Evolutionary conservation across 2,888 invertebrate species (phyloP), one percentile per base, ranked within the genome.

Genomic region (Heliconius hortense): DNA sequence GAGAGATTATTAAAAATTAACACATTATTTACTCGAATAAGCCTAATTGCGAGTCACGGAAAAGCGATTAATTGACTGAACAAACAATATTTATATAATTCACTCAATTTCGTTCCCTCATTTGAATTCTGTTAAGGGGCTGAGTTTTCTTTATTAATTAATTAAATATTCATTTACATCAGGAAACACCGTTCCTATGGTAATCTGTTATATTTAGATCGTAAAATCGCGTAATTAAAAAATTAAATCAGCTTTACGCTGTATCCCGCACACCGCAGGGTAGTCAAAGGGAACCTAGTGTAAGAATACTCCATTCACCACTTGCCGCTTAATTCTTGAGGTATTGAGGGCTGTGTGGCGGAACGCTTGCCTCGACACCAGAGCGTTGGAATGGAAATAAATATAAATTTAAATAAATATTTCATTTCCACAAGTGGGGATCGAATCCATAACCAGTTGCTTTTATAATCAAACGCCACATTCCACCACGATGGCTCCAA

Each of bases 1-100:
- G 73, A 73, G 13, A 35, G 72, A 74, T 73, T 74, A 78, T 78
- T 78, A 78, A 77, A 76, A 77, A 78, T 78, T 77, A 75, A 78
- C 59, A 75, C 68, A 21, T 74, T 75, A 78, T 78, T 77, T 69
- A 64, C 31, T 56, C 56, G 66, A 75, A 62, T 28, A 76, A 73
- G 24, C 73, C 56, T 69, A 72, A 76, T 73, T 63, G 24, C 73
- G 73, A 70, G 56, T 74, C 66, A 67, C 68, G 62, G 18, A 74
- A 63, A 63, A 28, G 53, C 48, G 53, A 68, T 72, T 73, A 69
- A 69, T 69, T 53, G 31, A 31, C 69, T 11, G 69, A 48, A 60
- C 35, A 66, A 74, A 74, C 74, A 70, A 69, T 70, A 74, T 66
- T 66, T 64, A 48, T 74, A 35, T 74, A 74, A 73, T 71, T 56